These are phyloP conservation scores for Ooceraea biroi DNA, from an alignment of 1,140 invertebrate genomes.

Conservation along the genomic window DNA sequence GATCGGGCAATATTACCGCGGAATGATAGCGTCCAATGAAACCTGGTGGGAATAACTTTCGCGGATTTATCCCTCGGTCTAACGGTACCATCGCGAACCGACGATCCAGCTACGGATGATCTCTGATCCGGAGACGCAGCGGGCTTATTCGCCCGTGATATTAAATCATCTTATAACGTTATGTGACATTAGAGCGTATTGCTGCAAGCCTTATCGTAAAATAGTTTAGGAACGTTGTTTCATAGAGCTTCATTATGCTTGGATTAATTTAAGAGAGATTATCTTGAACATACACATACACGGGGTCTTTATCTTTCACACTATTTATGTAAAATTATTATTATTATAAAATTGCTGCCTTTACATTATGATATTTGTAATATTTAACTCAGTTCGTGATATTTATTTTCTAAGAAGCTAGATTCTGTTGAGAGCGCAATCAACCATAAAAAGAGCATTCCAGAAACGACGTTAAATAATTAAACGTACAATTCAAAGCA, in stretches of 20 bases:
- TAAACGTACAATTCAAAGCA: neutral
- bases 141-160: constrained; percentile 21
- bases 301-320: too few relatives aligned
- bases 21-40: constrained; percentile 23
- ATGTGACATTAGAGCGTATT: constrained; percentile 3
- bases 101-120: constrained; percentile 14
- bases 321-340: too few relatives aligned
- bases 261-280: neutral
- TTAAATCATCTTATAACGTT: constrained; percentile 16
- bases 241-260: neutral
- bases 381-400: neutral
- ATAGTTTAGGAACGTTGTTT: neutral
- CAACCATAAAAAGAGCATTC: neutral
- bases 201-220: neutral
- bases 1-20: constrained; percentile 30
- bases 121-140: neutral
- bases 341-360: too few relatives aligned
- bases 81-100: constrained; percentile 35
- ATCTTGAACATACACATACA: too few relatives aligned
- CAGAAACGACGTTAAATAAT: constrained; percentile 3
- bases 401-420: neutral
- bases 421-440: neutral
- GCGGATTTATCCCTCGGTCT: constrained; percentile 22
- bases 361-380: neutral
- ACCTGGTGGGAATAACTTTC: constrained; percentile 24